These are phyloP conservation scores for Holacanthus passer DNA, from an alignment of 2,113 vertebrate species.

Conservation along the genomic window DNA sequence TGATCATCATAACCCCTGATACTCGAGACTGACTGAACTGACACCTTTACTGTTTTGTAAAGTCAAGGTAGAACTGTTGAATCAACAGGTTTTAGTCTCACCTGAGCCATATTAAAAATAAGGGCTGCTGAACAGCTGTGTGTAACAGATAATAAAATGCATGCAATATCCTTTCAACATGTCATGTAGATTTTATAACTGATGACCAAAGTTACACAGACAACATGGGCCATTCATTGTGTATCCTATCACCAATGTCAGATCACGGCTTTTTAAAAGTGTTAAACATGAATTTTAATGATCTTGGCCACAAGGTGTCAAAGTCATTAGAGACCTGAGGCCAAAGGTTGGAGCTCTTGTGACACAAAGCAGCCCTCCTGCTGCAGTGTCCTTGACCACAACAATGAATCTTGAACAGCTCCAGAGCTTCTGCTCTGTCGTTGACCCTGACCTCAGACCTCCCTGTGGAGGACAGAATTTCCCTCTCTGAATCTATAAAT, in stretches of 20 bases:
- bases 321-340: slow-evolving; percentile 31
- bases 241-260: not conserved
- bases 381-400: not conserved
- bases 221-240: not conserved
- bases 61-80: slow-evolving; percentile 25
- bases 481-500: too few species aligned
- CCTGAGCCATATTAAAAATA: not conserved
- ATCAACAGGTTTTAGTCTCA: not conserved
- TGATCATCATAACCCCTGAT: slow-evolving; percentile 4
- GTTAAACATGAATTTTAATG: not conserved
- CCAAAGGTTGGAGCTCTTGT: not conserved
- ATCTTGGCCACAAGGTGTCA: slow-evolving; percentile 10
- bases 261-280: not conserved
- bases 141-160: slow-evolving; percentile 39
- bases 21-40: slow-evolving; percentile 9
- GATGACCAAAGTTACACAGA: not conserved
- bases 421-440: not conserved
- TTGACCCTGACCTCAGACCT: slow-evolving; percentile 31
- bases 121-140: slow-evolving; percentile 10
- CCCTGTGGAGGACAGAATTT: not conserved
- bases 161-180: slow-evolving; percentile 8
- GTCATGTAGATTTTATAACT: slow-evolving; percentile 8
- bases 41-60: slow-evolving; percentile 59
- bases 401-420: slow-evolving; percentile 1
- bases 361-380: not conserved